phyloP scores from a whole-genome alignment of 2,113 vertebrate genomes.

The Blennius ocellaris region DNA sequence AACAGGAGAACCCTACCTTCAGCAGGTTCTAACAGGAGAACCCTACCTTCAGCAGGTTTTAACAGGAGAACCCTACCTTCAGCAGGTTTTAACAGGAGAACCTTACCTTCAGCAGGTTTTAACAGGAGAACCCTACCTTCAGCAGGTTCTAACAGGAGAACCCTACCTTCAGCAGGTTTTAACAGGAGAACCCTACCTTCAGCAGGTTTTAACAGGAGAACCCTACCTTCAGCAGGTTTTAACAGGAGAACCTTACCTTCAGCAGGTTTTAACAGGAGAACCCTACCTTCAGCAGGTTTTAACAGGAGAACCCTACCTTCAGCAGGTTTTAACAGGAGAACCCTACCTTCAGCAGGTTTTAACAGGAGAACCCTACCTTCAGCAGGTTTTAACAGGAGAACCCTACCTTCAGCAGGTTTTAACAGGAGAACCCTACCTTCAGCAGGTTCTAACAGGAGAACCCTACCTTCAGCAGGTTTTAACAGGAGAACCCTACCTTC shows the following conservation, averaged over 20 bases:
- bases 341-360: slow-evolving; percentile 2
- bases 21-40: slow-evolving; percentile 1
- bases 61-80: neutral
- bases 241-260: neutral
- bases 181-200: neutral
- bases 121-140: neutral
- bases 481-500: neutral
- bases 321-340: slow-evolving; percentile 1
- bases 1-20: neutral
- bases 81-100: slow-evolving; percentile 1
- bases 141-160: slow-evolving; percentile 1
- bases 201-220: slow-evolving; percentile 1
- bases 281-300: slow-evolving; percentile 2
- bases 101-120: slow-evolving; percentile 3
- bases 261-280: slow-evolving; percentile 1
- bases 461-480: slow-evolving; percentile 2
- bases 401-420: slow-evolving; percentile 2
- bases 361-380: neutral
- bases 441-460: slow-evolving; percentile 1
- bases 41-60: slow-evolving; percentile 2
- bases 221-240: slow-evolving; percentile 2
- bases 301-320: neutral
- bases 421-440: neutral
- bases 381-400: slow-evolving; percentile 1
- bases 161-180: slow-evolving; percentile 2